These are phyloP conservation scores for Diarsia mendica DNA, from an alignment of 2,888 invertebrate genomes.

Conservation along the genomic window DNA sequence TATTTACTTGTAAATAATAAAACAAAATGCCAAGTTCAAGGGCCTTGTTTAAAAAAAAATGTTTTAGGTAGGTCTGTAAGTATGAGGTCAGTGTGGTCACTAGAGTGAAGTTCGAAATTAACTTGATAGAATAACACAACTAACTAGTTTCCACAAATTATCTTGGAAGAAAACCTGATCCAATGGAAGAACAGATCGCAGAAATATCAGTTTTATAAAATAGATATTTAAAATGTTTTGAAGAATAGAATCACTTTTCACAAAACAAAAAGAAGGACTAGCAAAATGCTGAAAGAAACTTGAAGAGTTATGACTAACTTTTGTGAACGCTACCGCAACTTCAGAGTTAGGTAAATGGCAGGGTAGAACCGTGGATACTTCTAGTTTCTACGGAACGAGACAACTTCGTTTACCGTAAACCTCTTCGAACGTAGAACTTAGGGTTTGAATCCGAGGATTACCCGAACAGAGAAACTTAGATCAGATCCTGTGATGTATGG, in stretches of 20 bases:
- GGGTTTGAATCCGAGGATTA: constrained; percentile 56
- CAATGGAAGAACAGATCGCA: no score
- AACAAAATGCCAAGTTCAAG: no score
- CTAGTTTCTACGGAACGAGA: constrained; percentile 19
- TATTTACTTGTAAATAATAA: no score
- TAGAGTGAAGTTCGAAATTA: not conserved
- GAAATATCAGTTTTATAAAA: not conserved
- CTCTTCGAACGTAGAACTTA: constrained; percentile 52
- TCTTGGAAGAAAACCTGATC: no score
- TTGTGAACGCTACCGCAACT: constrained; percentile 26
- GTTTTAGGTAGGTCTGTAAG: no score
- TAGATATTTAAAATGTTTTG: not conserved
- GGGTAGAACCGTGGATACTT: constrained; percentile 38
- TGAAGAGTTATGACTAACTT: constrained; percentile 32
- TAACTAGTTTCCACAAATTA: not conserved
- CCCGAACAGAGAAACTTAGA: constrained; percentile 66
- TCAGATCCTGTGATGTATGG: constrained; percentile 59
- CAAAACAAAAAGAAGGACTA: not conserved
- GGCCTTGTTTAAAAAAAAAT: no score
- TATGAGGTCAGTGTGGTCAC: no score
- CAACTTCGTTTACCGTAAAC: constrained; percentile 56
- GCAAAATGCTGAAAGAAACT: constrained; percentile 13
- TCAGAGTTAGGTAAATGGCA: constrained; percentile 35
- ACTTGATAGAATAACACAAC: not conserved
- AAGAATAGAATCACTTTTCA: not conserved